Conservation (phyloP, 1,140 invertebrate species). For the Drosophila rhopaloa region DNA sequence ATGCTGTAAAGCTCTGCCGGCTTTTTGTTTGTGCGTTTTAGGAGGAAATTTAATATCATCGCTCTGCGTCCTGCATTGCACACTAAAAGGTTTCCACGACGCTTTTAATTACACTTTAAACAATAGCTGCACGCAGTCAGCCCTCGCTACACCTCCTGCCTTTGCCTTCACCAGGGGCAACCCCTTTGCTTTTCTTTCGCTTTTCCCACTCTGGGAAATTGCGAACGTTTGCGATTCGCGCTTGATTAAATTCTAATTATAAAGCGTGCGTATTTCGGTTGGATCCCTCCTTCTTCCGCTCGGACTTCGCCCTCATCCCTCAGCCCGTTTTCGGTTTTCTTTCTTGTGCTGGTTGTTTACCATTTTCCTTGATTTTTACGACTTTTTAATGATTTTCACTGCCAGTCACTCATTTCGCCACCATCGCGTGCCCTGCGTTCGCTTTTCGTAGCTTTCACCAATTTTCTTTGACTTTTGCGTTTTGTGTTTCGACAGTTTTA, state of each 20-base stretch:
- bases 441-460: conserved; percentile 40
- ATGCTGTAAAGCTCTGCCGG: conserved; percentile 24
- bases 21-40: conserved; percentile 19
- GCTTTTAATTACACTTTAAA: conserved; percentile 81
- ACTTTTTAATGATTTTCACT: conserved; percentile 83
- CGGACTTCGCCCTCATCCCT: background rate
- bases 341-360: conserved; percentile 66
- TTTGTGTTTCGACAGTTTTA: conserved; percentile 38
- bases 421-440: conserved; percentile 59
- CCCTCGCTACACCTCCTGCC: background rate
- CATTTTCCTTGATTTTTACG: conserved; percentile 78
- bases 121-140: conserved; percentile 59
- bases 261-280: conserved; percentile 76
- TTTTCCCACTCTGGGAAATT: conserved; percentile 43
- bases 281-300: conserved; percentile 7
- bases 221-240: conserved; percentile 77
- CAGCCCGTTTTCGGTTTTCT: conserved; percentile 21
- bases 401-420: conserved; percentile 81
- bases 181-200: conserved; percentile 31
- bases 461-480: conserved; percentile 76
- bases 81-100: conserved; percentile 77
- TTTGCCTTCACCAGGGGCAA: conserved; percentile 14
- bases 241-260: conserved; percentile 84
- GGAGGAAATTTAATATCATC: conserved; percentile 75
- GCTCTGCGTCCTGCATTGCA: conserved; percentile 35